Base-by-base conservation (phyloP, 30 jellyfish, hydroid and myxozoan genomes). In the Mastigias papua region DNA sequence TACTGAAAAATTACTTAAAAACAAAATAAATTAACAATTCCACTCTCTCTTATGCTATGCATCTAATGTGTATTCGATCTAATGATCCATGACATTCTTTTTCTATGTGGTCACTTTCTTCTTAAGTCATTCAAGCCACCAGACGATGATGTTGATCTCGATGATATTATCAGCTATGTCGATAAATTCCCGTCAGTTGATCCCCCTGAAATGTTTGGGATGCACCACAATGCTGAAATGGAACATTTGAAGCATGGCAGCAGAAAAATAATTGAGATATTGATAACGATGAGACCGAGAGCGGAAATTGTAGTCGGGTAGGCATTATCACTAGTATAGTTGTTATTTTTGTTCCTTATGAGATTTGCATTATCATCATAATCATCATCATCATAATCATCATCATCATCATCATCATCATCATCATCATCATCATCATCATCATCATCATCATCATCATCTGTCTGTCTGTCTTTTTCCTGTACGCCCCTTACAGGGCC, bases 201-300 rank as follows among this genome's bases (percentile, higher is more conserved):
- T 32, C 79, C 87, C 6, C 95, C 97, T 4, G 94, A 90, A 69
- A 48, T 90, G 15, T 90, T 90, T 74, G 97, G 97, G 1, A 90
- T 90, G 97, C 91, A 90, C 27, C 83, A 76, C 20, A 78, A 90
- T 32, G 94, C 91, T 11, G 88, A 80, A 49, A 27, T 63, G 22
- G 97, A 82, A 37, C 82, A 78, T 57, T 51, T 66, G 68, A 76
- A 58, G 34, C 66, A 68, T 46, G 82, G 90, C 69, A 82, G 94
- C 64, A 80, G 50, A 75, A 70, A 67, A 33, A 62, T 90, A 7
- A 48, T 90, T 73, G 78, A 84, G 67, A 31, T 62, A 1, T 69
- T 90, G 54, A 28, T 69, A 8, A 29, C 51, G 31, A 90, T 90
- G 97, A 65, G 81, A 35, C 94, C 95, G 22, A 33, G 86, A 33